Percentiles rank a stretch among this genome's conserved stretches.
Conservation (phyloP, 2,888 invertebrate genomes). For the Myopa tessellatipennis region DNA sequence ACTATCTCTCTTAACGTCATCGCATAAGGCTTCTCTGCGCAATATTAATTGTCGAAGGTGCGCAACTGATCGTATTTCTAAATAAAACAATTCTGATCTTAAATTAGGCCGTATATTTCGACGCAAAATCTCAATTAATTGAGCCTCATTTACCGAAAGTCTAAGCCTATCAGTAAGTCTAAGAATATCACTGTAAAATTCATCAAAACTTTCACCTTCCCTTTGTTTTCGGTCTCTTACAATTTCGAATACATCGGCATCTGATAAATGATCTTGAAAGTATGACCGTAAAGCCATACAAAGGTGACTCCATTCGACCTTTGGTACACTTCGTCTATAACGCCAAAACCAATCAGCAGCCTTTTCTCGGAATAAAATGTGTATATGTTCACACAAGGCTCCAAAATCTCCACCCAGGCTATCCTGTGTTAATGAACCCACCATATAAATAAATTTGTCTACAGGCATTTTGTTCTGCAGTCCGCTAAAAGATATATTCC, state of each 20-base stretch:
- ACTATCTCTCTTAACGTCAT: not conserved
- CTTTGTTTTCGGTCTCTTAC: conserved; percentile 38
- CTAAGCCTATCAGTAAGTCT: conserved; percentile 29
- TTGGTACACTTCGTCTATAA: not conserved
- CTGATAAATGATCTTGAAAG: conserved; percentile 31
- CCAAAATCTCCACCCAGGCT: no score
- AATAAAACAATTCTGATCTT: no score
- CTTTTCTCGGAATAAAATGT: no score
- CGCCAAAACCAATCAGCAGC: no score
- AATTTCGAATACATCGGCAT: conserved; percentile 26
- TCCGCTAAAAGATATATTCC: conserved; percentile 22
- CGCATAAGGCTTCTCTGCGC: no score
- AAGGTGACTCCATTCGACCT: not conserved
- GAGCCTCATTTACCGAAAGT: conserved; percentile 1
- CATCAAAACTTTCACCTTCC: conserved; percentile 27
- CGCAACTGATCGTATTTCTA: no score
- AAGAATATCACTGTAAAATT: conserved; percentile 34
- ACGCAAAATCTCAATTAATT: no score
- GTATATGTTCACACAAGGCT: no score
- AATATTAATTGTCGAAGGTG: no score
- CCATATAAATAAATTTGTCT: conserved; percentile 23
- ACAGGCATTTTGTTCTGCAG: conserved; percentile 9
- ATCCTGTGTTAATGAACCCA: no score
- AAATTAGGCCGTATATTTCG: no score
- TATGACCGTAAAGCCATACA: conserved; percentile 31